Conservation (phyloP, 1,140 invertebrate genomes). For the Carcinoscorpius rotundicauda region DNA sequence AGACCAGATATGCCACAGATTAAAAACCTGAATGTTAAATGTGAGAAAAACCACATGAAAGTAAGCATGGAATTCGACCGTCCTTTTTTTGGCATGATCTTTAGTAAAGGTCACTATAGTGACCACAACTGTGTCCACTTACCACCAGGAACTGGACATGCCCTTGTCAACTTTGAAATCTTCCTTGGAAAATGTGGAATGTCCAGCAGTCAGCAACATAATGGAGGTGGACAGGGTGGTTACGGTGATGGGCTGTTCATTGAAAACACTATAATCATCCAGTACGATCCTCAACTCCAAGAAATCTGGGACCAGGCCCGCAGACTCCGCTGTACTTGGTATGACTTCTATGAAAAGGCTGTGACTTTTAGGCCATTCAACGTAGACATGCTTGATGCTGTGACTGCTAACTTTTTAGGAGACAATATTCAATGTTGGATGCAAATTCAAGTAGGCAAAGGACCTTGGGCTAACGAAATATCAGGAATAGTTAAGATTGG, state of each 20-base stretch:
- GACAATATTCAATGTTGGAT: conserved; percentile 93
- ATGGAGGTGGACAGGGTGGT: not conserved
- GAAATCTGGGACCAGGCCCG: conserved; percentile 62
- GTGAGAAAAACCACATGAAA: conserved; percentile 84
- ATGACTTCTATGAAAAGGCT: conserved; percentile 88
- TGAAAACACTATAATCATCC: conserved; percentile 88
- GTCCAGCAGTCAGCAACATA: conserved; percentile 3
- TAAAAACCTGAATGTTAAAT: conserved; percentile 59
- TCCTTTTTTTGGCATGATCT: conserved; percentile 90
- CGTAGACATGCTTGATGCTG: conserved; percentile 83
- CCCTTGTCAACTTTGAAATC: conserved; percentile 81
- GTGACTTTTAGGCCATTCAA: conserved; percentile 81
- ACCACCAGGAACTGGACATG: conserved; percentile 71
- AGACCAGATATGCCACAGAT: conserved; percentile 14
- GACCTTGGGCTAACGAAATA: conserved; percentile 87
- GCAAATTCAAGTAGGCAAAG: conserved; percentile 93
- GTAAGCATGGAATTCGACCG: conserved; percentile 71
- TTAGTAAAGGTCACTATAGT: conserved; percentile 76
- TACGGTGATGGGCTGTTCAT: conserved; percentile 53
- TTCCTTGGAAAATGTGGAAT: conserved; percentile 50
- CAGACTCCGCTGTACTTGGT: conserved; percentile 82
- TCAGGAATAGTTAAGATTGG: conserved; percentile 88
- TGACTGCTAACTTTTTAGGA: conserved; percentile 86
- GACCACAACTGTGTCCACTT: conserved; percentile 80
- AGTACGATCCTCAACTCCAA: conserved; percentile 90